A percentile compares a stretch with the other conserved stretches of the same genome.
phyloP scores from a whole-genome alignment of 92 coral and sea anemone species.

The Palythoa heliodiscus region DNA sequence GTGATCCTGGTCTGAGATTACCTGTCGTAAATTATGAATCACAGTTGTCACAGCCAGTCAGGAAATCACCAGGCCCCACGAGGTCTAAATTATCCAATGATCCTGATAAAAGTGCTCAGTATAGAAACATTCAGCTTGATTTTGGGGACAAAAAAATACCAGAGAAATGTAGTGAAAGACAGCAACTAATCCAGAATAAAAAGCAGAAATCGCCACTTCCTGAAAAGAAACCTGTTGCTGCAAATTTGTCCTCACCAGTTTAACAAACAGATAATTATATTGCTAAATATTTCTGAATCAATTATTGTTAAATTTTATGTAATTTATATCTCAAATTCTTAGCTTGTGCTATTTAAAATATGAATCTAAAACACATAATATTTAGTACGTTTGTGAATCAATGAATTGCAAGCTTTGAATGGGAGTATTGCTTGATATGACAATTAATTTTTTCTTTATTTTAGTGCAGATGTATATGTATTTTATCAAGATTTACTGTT shows the following conservation, averaged over 20 bases:
- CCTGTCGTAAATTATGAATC: slow-evolving; percentile 2
- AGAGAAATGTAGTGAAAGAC: not conserved
- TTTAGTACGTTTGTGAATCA: no score
- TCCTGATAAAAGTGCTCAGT: slow-evolving; percentile 28
- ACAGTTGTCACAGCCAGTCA: not conserved
- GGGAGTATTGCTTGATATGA: no score
- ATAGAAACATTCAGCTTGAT: slow-evolving; percentile 79
- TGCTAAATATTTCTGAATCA: not conserved
- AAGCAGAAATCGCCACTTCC: slow-evolving; percentile 1
- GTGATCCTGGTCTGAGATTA: not conserved
- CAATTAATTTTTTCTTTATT: no score
- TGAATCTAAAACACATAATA: no score
- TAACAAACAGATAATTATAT: not conserved
- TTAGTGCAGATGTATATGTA: no score
- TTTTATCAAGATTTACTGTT: no score
- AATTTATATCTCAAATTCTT: no score
- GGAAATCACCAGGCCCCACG: not conserved
- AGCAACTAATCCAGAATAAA: not conserved
- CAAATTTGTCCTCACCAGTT: slow-evolving; percentile 31
- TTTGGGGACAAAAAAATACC: slow-evolving; percentile 39
- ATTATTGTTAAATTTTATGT: no score
- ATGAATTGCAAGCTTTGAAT: no score
- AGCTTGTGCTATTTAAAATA: no score
- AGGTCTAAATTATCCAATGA: not conserved
- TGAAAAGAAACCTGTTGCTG: not conserved